Percentiles rank a stretch among this genome's conserved stretches.
phyloP scores from a whole-genome alignment of 2,888 invertebrate genomes.

The Volucella bombylans region DNA sequence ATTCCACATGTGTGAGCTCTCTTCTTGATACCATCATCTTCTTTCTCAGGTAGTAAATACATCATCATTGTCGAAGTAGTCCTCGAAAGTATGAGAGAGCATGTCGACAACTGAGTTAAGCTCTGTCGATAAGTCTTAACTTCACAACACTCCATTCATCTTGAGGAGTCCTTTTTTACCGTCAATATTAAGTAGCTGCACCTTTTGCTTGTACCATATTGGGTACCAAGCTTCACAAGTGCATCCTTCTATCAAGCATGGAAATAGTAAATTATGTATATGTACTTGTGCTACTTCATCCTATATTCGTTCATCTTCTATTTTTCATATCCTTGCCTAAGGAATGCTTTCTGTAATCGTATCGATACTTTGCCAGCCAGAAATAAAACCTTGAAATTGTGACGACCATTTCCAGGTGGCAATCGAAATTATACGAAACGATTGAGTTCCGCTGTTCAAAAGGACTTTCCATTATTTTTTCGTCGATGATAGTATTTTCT shows the following conservation, averaged over 20 bases:
- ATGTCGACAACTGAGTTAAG: slow-evolving; percentile 27
- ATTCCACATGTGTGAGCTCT: slow-evolving; percentile 54
- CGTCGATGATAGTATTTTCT: neutral
- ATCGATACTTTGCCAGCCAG: slow-evolving; percentile 19
- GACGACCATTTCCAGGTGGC: slow-evolving; percentile 55
- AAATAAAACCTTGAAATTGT: slow-evolving; percentile 28
- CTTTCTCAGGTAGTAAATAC: neutral
- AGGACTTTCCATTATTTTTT: slow-evolving; percentile 23
- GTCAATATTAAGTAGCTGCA: slow-evolving; percentile 50
- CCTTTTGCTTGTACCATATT: slow-evolving; percentile 28
- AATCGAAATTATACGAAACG: slow-evolving; percentile 60
- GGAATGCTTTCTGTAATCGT: slow-evolving; percentile 29
- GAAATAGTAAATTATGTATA: slow-evolving; percentile 47
- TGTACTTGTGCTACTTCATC: slow-evolving; percentile 10
- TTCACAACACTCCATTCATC: neutral
- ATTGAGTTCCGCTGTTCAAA: slow-evolving; percentile 56
- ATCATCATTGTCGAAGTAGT: neutral
- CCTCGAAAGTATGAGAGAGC: slow-evolving; percentile 26
- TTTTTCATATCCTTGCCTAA: neutral
- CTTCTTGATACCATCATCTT: slow-evolving; percentile 19
- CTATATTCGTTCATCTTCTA: neutral
- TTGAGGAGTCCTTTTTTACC: neutral
- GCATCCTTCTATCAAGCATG: slow-evolving; percentile 42
- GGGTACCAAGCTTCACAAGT: slow-evolving; percentile 1
- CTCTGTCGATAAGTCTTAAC: neutral